A percentile compares a stretch with the other conserved stretches of the same genome.
phyloP scores from a whole-genome alignment of 2,113 vertebrate genomes.

The Odocoileus virginianus region DNA sequence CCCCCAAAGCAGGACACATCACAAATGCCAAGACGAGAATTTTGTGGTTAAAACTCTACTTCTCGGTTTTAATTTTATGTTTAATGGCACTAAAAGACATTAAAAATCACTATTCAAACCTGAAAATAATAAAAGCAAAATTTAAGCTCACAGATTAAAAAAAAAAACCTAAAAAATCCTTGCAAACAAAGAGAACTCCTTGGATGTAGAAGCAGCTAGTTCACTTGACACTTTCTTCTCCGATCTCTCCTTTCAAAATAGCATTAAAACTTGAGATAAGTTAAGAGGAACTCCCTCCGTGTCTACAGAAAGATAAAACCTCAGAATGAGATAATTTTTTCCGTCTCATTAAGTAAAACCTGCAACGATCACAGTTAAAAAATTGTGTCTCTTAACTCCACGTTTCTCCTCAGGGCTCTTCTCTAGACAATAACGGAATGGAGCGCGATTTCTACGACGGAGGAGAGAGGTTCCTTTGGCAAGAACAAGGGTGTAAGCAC shows the following conservation, averaged over 20 bases:
- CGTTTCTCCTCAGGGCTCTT: conserved; percentile 25
- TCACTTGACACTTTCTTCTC: conserved; percentile 8
- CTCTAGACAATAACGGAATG: conserved; percentile 58
- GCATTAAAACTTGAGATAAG: conserved; percentile 25
- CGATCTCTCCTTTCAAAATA: conserved; percentile 7
- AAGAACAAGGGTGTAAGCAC: background rate
- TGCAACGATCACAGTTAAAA: background rate
- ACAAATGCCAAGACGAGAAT: background rate
- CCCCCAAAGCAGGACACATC: background rate
- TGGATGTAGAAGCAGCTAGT: conserved; percentile 8
- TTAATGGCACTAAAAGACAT: background rate
- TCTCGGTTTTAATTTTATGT: conserved; percentile 18
- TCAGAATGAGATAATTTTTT: background rate
- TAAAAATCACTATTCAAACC: background rate
- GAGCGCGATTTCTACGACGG: conserved; percentile 8
- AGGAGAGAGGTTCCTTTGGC: background rate
- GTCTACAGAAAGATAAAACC: background rate
- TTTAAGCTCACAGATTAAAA: background rate
- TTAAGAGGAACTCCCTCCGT: background rate
- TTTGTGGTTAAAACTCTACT: conserved; percentile 18
- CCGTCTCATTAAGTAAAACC: background rate
- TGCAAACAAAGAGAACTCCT: conserved; percentile 58
- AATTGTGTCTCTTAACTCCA: background rate
- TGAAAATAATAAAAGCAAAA: background rate
- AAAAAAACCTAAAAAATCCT: background rate